Evolutionary conservation across 2,888 invertebrate genomes (phyloP).

Genomic region (Cantharis nigra): DNA sequence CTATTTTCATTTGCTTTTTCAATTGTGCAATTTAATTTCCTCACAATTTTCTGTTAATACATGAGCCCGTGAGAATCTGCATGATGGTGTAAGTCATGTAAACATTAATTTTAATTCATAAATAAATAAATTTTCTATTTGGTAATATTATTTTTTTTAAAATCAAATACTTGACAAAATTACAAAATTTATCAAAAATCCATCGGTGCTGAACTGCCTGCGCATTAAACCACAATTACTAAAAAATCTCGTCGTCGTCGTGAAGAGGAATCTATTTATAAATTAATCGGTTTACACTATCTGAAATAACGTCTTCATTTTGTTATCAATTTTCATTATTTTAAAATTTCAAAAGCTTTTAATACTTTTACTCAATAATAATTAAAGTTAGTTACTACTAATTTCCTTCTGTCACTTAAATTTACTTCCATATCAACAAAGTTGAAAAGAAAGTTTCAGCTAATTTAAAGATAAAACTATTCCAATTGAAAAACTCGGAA

Average conservation of each 20-base stretch:
- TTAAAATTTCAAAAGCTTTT: neutral
- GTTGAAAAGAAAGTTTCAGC: conserved; percentile 4
- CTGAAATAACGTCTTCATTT: too few species aligned
- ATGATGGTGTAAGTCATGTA: too few species aligned
- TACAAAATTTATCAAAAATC: too few species aligned
- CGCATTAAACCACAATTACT: too few species aligned
- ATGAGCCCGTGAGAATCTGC: too few species aligned
- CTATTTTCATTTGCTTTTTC: neutral
- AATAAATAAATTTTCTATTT: too few species aligned
- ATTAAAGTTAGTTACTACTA: neutral
- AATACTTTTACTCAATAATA: neutral
- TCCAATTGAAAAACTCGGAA: conserved; percentile 5
- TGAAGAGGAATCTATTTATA: neutral
- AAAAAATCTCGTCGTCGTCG: neutral
- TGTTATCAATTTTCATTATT: neutral
- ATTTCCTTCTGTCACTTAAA: neutral
- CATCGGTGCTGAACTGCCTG: too few species aligned
- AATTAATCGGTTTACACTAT: neutral
- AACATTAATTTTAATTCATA: too few species aligned
- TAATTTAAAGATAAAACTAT: conserved; percentile 5
- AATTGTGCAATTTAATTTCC: neutral
- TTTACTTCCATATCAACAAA: conserved; percentile 4
- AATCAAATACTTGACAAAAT: too few species aligned
- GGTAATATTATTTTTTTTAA: too few species aligned
- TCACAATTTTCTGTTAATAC: too few species aligned